Percentiles rank a stretch among this genome's conserved stretches.
phyloP scores from a whole-genome alignment of 2,797 vertebrate species.

The Peromyscus aztecus region DNA sequence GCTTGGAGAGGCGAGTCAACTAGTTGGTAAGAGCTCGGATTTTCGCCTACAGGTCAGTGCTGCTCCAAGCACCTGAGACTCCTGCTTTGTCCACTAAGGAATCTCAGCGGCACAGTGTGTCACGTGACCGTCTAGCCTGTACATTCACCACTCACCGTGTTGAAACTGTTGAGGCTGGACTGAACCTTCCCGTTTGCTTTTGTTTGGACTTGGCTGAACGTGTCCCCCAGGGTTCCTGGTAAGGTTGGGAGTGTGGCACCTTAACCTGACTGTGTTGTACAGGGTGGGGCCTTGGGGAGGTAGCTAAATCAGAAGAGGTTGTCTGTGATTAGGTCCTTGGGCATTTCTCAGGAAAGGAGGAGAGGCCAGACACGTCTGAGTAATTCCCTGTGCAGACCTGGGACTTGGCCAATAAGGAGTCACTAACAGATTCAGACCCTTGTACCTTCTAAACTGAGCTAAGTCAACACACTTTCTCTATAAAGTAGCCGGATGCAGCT shows the following conservation, averaged over 20 bases:
- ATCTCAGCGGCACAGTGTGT: neutral
- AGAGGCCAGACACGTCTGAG: neutral
- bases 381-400: neutral
- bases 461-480: neutral
- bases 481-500: neutral
- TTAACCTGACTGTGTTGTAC: neutral
- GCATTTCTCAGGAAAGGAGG: neutral
- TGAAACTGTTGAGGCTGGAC: neutral
- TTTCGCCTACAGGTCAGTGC: neutral
- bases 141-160: rapidly evolving
- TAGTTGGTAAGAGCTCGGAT: neutral
- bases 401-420: neutral
- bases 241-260: neutral
- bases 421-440: neutral
- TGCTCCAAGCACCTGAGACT: neutral
- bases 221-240: neutral
- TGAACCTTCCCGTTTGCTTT: neutral
- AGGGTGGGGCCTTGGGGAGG: neutral
- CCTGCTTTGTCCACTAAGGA: neutral
- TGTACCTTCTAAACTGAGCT: neutral
- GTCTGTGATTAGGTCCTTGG: neutral
- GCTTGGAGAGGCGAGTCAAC: neutral
- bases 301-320: neutral
- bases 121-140: neutral
- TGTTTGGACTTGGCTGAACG: neutral